A percentile compares a stretch with the other conserved stretches of the same genome.
phyloP scores from a whole-genome alignment of 1,140 invertebrate genomes.

The Lamellibrachia luymesi region DNA sequence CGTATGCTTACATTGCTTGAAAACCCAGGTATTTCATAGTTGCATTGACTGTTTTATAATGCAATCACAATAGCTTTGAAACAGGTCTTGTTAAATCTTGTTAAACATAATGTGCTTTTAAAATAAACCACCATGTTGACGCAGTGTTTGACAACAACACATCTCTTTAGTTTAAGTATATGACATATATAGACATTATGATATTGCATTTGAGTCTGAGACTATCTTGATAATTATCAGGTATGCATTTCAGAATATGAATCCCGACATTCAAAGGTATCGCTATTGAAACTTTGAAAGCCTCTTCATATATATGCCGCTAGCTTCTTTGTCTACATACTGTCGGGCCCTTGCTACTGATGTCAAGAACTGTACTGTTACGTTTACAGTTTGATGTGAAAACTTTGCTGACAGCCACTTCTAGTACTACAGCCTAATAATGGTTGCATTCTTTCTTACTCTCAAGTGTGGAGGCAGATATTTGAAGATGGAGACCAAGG shows the following conservation, averaged over 20 bases:
- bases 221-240: too few relatives aligned
- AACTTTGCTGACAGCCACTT: neutral
- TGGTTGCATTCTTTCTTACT: neutral
- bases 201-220: too few relatives aligned
- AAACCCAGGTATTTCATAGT: neutral
- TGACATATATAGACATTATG: too few relatives aligned
- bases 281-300: too few relatives aligned
- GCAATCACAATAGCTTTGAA: neutral
- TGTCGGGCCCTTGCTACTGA: neutral
- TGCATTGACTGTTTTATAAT: neutral
- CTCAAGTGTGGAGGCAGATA: constrained; percentile 44
- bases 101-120: too few relatives aligned
- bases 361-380: neutral
- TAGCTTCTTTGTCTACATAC: neutral
- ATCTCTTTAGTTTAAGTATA: too few relatives aligned
- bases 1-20: neutral
- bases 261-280: too few relatives aligned
- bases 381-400: neutral
- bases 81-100: too few relatives aligned
- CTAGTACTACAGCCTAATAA: neutral
- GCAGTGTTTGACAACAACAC: too few relatives aligned
- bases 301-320: too few relatives aligned
- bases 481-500: constrained; percentile 42
- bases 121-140: too few relatives aligned
- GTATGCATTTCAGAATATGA: too few relatives aligned